Conservation (phyloP, 23 tunicate species). For the Halocynthia roretzi region DNA sequence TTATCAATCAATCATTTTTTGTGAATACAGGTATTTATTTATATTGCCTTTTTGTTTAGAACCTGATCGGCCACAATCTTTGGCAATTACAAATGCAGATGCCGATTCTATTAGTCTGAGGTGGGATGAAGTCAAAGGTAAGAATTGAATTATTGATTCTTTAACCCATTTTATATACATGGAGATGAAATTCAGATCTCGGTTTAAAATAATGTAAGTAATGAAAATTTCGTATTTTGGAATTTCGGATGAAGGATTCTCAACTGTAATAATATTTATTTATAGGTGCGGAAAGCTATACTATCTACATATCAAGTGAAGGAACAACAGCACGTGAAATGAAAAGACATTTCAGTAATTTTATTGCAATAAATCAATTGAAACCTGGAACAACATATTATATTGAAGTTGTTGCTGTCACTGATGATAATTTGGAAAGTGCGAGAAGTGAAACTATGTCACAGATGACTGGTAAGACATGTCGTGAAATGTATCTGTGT, state of each 20-base stretch:
- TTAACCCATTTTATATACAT: too few species aligned
- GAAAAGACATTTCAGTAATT: conserved; percentile 2
- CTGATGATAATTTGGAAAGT: conserved; percentile 36
- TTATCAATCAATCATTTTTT: too few species aligned
- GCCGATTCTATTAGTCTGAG: conserved; percentile 15
- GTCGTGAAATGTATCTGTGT: too few species aligned
- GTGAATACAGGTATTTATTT: conserved; percentile 13
- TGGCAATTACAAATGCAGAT: conserved; percentile 1
- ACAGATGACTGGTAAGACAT: conserved; percentile 35
- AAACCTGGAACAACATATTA: conserved; percentile 46
- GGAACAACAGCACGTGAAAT: conserved; percentile 6
- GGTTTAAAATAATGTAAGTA: too few species aligned
- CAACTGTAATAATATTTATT: not conserved
- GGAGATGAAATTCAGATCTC: too few species aligned
- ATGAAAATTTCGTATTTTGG: too few species aligned
- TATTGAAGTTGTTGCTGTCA: conserved; percentile 39
- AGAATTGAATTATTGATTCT: not conserved
- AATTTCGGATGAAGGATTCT: too few species aligned
- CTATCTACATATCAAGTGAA: conserved; percentile 18
- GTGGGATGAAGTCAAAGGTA: conserved; percentile 45
- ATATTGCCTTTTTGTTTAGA: conserved; percentile 12
- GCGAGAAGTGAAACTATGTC: conserved; percentile 28
- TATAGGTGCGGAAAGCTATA: conserved; percentile 54
- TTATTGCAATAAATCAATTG: conserved; percentile 23
- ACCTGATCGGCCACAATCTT: conserved; percentile 8